Percentiles rank a stretch among this genome's conserved stretches.
phyloP scores from a whole-genome alignment of 2,113 vertebrate species.

The Polypterus bichir region DNA sequence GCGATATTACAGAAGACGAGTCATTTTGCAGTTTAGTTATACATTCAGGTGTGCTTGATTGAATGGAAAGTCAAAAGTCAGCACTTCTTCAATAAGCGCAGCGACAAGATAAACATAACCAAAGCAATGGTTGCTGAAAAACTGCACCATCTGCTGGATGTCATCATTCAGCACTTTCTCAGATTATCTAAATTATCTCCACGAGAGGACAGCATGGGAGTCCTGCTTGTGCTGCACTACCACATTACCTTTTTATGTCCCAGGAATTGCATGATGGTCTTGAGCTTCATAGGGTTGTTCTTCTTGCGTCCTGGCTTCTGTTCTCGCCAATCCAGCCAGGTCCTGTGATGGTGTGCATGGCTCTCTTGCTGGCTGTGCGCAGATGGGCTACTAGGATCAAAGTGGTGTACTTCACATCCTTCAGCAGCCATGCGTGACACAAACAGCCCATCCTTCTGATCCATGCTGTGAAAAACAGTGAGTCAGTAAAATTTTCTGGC shows the following conservation, averaged over 20 bases:
- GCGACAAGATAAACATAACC: neutral
- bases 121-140: neutral
- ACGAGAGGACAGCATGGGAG: neutral
- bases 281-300: conserved; percentile 38
- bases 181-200: neutral
- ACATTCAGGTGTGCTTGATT: too few relatives aligned
- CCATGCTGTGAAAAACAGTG: conserved; percentile 27
- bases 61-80: too few relatives aligned
- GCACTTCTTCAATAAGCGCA: neutral
- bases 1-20: too few relatives aligned
- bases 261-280: conserved; percentile 44
- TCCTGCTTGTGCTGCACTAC: conserved; percentile 7
- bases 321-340: conserved; percentile 52
- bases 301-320: conserved; percentile 24
- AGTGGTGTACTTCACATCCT: conserved; percentile 48
- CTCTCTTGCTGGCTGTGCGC: conserved; percentile 25
- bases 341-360: conserved; percentile 36
- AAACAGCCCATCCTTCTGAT: conserved; percentile 36
- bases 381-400: conserved; percentile 41
- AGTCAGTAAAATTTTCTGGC: neutral
- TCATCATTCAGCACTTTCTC: conserved; percentile 11
- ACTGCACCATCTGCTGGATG: conserved; percentile 41
- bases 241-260: conserved; percentile 46
- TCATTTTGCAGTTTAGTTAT: too few relatives aligned
- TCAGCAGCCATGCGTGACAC: conserved; percentile 30